phyloP scores from a whole-genome alignment of 1,140 invertebrate species.

The Steinernema feltiae region DNA sequence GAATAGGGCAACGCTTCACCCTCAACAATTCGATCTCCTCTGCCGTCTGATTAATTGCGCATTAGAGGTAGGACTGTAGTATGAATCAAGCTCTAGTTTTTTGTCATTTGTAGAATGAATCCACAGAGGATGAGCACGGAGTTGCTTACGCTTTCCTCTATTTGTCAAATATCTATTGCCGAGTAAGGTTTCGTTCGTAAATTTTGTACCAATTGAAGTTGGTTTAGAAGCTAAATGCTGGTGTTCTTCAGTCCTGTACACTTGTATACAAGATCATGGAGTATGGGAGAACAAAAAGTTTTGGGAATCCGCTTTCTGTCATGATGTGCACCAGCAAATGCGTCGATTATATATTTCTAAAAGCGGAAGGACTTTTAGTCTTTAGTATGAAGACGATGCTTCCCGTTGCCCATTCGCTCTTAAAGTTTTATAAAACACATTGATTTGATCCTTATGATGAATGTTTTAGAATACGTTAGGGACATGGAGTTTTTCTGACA shows the following conservation, averaged over 20 bases:
- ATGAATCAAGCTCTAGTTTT: too few relatives aligned
- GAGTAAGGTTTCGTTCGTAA: constrained; percentile 60
- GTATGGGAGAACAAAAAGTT: constrained; percentile 95
- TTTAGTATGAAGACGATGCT: too few relatives aligned
- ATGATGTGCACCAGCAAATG: constrained; percentile 88
- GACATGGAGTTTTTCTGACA: constrained; percentile 62
- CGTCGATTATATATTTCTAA: constrained; percentile 51
- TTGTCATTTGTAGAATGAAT: constrained; percentile 73
- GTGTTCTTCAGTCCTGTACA: constrained; percentile 96
- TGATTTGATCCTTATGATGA: too few relatives aligned
- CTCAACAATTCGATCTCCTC: constrained; percentile 92
- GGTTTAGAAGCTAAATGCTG: constrained; percentile 76
- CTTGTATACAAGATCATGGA: constrained; percentile 87
- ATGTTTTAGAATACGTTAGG: constrained; percentile 62
- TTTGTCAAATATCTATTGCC: constrained; percentile 84
- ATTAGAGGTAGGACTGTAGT: constrained; percentile 65
- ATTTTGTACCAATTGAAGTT: neutral
- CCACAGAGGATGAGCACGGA: constrained; percentile 85
- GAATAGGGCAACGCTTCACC: constrained; percentile 86
- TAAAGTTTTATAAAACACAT: too few relatives aligned
- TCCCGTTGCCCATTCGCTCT: too few relatives aligned
- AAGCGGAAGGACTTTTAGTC: constrained; percentile 16
- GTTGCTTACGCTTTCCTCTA: constrained; percentile 85
- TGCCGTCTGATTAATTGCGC: constrained; percentile 91
- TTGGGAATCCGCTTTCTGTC: constrained; percentile 93